Percentiles rank a stretch among this genome's conserved stretches.
Conservation (phyloP, 2,797 vertebrate genomes). For the Lateolabrax maculatus region DNA sequence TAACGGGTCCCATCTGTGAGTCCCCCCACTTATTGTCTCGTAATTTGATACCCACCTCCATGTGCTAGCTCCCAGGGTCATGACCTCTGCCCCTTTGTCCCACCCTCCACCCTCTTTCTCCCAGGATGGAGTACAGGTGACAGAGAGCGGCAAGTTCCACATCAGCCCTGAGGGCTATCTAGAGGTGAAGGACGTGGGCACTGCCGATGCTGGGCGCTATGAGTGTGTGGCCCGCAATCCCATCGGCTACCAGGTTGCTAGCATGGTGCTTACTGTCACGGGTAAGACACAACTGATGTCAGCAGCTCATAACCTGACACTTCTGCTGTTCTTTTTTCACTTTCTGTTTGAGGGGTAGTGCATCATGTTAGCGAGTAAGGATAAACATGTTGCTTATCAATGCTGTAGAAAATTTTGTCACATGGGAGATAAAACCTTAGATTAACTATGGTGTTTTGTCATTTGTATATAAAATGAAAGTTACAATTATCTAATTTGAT, state of each 20-base stretch:
- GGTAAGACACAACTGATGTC: constrained; percentile 83
- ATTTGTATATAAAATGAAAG: background rate
- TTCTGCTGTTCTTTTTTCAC: background rate
- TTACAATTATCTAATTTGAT: too few species aligned
- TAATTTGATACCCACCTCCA: constrained; percentile 12
- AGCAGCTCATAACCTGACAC: background rate
- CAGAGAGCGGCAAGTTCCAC: constrained; percentile 98
- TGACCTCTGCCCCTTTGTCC: constrained; percentile 25
- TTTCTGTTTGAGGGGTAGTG: background rate
- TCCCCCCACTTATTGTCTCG: constrained; percentile 1
- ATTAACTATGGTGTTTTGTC: background rate
- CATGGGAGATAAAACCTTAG: background rate
- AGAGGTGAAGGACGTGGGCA: constrained; percentile 93
- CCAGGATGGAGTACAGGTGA: constrained; percentile 97
- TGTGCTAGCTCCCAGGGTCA: background rate
- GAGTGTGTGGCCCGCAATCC: constrained; percentile 96
- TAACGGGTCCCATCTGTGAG: background rate
- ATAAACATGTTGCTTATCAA: background rate
- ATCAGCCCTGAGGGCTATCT: constrained; percentile 94
- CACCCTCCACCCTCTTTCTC: background rate
- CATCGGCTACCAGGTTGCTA: constrained; percentile 92
- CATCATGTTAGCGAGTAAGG: background rate
- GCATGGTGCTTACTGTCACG: constrained; percentile 95
- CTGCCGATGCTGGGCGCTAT: constrained; percentile 93
- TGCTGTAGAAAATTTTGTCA: background rate